Percentiles rank a stretch among this genome's conserved stretches.
Evolutionary conservation across 2,888 invertebrate species (phyloP).

Genomic region (Acanthosepion esculentum): DNA sequence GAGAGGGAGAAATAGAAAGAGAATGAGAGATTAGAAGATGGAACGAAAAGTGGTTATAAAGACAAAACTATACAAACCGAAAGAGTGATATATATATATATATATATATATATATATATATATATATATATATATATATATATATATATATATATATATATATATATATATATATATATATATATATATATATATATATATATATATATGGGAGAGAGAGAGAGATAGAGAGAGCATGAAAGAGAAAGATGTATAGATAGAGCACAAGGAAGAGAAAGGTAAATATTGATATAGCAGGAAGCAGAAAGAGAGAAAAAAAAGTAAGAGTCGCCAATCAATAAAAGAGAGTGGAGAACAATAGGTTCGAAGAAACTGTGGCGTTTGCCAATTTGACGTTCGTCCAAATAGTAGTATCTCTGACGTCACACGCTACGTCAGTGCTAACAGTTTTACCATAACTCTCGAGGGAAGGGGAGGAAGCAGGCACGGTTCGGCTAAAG

Average conservation of each 20-base stretch:
- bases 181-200: too few relatives aligned
- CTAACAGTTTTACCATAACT: not conserved
- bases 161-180: too few relatives aligned
- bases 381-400: constrained; percentile 23
- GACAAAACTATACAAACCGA: not conserved
- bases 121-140: too few relatives aligned
- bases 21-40: not conserved
- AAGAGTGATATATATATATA: not conserved
- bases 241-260: not conserved
- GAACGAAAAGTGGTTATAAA: not conserved
- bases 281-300: not conserved
- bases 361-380: not conserved
- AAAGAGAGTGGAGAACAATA: not conserved
- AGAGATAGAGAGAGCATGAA: too few relatives aligned
- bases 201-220: too few relatives aligned
- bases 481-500: not conserved
- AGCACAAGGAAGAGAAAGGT: not conserved
- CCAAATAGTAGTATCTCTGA: constrained; percentile 33
- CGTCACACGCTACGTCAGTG: constrained; percentile 20
- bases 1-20: not conserved
- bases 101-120: too few relatives aligned
- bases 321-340: not conserved
- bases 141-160: too few relatives aligned
- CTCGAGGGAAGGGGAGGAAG: not conserved
- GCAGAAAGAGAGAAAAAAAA: not conserved